phyloP scores from a whole-genome alignment of 2,113 vertebrate species.

The Alectura lathami region DNA sequence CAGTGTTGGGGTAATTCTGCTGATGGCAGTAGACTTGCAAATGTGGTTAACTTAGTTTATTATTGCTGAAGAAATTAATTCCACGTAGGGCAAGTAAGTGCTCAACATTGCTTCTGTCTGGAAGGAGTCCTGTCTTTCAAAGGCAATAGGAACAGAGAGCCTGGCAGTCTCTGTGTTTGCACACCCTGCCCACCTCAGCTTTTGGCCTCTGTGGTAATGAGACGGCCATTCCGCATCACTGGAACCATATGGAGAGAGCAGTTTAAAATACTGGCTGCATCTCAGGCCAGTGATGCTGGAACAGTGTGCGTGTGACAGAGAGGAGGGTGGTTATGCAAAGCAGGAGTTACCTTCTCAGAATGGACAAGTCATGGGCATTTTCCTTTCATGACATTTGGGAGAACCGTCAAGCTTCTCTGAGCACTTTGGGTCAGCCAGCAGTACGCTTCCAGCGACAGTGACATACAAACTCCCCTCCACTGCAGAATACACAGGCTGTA shows the following conservation, averaged over 20 bases:
- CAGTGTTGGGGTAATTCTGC: background rate
- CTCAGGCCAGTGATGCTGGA: background rate
- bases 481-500: background rate
- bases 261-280: background rate
- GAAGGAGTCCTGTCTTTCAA: background rate
- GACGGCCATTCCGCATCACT: background rate
- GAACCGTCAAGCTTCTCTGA: conserved; percentile 4
- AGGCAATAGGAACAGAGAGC: background rate
- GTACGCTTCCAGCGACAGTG: background rate
- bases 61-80: conserved; percentile 1
- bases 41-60: background rate
- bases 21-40: background rate
- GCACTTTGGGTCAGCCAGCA: background rate
- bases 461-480: background rate
- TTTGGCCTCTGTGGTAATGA: conserved; percentile 33
- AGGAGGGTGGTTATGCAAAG: conserved; percentile 20
- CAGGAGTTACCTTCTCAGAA: background rate
- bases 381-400: background rate
- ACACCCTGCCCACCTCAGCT: background rate
- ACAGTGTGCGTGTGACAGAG: background rate
- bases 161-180: background rate
- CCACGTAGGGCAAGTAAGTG: background rate
- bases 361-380: background rate
- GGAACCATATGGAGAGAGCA: background rate
- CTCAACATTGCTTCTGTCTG: background rate